Conservation (phyloP, 2,113 vertebrate genomes). For the Anseranas semipalmata region DNA sequence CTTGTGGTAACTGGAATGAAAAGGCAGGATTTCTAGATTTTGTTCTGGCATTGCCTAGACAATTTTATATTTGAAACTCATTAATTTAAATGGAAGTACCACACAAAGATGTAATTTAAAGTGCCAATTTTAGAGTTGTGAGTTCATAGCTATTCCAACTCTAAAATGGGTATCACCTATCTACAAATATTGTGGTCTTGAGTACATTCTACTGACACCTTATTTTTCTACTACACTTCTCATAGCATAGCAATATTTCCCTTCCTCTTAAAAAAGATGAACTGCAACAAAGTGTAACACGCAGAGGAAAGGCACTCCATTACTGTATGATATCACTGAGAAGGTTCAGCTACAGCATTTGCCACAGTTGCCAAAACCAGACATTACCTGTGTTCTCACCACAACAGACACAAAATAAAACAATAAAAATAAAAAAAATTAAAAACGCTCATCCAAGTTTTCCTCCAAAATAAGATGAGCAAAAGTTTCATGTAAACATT, state of each 20-base stretch:
- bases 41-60: not conserved
- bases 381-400: not conserved
- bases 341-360: not conserved
- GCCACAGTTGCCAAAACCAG: not conserved
- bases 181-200: not conserved
- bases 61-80: not conserved
- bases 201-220: not conserved
- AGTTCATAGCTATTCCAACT: not conserved
- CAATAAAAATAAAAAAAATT: not conserved
- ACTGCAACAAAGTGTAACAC: accelerated
- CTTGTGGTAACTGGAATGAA: not conserved
- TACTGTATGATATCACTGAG: not conserved
- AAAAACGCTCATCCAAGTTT: not conserved
- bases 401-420: no score
- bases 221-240: not conserved
- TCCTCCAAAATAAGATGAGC: not conserved
- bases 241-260: not conserved
- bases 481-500: not conserved
- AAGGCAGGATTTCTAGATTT: not conserved
- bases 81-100: not conserved
- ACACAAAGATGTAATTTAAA: not conserved
- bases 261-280: not conserved
- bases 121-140: not conserved
- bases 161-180: not conserved
- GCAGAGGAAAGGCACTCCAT: not conserved